Percentiles rank a stretch among this genome's conserved stretches.
These are phyloP conservation scores for Sylvia atricapilla DNA, from an alignment of 2,113 vertebrate genomes.

Conservation along the genomic window DNA sequence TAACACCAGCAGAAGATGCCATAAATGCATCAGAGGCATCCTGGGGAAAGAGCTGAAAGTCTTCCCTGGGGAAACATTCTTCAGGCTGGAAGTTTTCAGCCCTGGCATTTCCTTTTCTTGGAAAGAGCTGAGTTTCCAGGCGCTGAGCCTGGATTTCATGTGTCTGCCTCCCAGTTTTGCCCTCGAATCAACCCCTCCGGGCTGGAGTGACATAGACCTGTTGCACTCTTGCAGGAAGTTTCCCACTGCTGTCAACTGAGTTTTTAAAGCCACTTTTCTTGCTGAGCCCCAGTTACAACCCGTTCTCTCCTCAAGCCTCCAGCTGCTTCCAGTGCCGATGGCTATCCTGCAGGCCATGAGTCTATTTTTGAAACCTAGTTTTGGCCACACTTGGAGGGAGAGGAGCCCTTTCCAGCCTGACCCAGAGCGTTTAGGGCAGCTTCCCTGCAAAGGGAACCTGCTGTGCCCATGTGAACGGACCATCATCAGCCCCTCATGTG, in stretches of 20 bases:
- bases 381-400: background rate
- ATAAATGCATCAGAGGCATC: background rate
- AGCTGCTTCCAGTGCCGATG: accelerated
- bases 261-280: background rate
- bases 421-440: background rate
- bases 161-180: background rate
- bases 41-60: background rate
- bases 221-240: background rate
- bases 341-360: background rate
- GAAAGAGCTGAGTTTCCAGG: conserved; percentile 2
- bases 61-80: conserved; percentile 10
- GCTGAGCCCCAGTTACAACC: background rate
- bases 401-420: background rate
- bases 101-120: conserved; percentile 13
- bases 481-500: accelerated
- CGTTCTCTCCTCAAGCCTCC: background rate
- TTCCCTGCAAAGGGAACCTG: background rate
- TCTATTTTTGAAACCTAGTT: background rate
- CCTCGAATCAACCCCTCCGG: accelerated
- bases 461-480: accelerated
- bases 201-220: background rate
- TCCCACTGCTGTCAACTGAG: background rate
- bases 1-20: background rate
- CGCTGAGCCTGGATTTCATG: background rate
- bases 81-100: background rate